Percentiles rank a stretch among this genome's conserved stretches.
Conservation (phyloP, 2,113 vertebrate species). For the Electrona antarctica region DNA sequence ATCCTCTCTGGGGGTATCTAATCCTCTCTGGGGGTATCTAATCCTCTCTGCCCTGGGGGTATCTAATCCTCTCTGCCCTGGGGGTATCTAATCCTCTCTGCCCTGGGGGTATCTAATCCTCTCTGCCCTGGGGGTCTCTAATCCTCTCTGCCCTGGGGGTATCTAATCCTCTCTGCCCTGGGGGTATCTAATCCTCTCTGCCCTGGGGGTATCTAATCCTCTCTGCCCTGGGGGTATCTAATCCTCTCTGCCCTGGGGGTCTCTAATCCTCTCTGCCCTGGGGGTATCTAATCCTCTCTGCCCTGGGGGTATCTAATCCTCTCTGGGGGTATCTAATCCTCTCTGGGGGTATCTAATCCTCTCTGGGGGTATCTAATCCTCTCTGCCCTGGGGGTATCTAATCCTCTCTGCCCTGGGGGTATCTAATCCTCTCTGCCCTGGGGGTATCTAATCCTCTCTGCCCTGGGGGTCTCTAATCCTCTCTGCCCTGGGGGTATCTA, state of each 20-base stretch:
- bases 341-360: no score
- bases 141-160: conserved; percentile 3
- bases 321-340: no score
- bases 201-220: no score
- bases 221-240: conserved; percentile 4
- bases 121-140: no score
- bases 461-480: not conserved
- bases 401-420: conserved; percentile 7
- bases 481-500: conserved; percentile 10
- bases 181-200: no score
- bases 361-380: no score
- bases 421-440: no score
- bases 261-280: no score
- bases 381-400: conserved; percentile 4
- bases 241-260: conserved; percentile 7
- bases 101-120: no score
- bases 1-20: not conserved
- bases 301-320: conserved; percentile 3
- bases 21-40: not conserved
- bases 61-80: conserved; percentile 1
- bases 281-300: not conserved
- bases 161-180: conserved; percentile 1
- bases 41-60: no score
- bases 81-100: not conserved
- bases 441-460: not conserved